A percentile compares a stretch with the other conserved stretches of the same genome.
Evolutionary conservation across 2,113 vertebrate species (phyloP).

Genomic region (Phrynosoma platyrhinos): DNA sequence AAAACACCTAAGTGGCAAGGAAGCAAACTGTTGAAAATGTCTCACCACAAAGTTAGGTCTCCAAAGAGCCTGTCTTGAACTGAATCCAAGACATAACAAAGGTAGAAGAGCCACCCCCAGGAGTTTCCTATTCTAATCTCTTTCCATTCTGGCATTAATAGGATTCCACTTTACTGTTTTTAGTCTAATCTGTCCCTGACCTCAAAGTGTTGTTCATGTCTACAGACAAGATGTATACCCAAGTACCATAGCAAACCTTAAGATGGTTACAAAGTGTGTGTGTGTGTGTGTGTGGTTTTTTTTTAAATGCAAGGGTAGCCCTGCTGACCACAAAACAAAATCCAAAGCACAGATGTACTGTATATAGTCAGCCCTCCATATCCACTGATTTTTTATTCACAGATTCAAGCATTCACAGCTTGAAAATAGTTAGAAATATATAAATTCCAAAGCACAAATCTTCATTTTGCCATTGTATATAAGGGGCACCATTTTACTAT

Average conservation of each 20-base stretch:
- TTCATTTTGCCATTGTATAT: no score
- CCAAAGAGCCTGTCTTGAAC: neutral
- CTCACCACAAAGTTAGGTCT: neutral
- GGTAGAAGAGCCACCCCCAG: neutral
- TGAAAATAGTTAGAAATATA: no score
- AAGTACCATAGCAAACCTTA: neutral
- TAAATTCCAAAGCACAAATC: no score
- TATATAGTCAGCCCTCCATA: no score
- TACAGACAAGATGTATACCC: neutral
- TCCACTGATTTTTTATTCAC: no score
- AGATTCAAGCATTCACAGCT: no score
- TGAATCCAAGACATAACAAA: slow-evolving; percentile 9
- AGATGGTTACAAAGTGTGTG: neutral
- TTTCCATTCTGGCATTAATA: slow-evolving; percentile 21
- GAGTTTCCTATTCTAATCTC: slow-evolving; percentile 19
- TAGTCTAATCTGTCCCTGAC: slow-evolving; percentile 17
- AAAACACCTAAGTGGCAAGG: neutral
- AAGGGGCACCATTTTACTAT: no score
- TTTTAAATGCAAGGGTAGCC: neutral
- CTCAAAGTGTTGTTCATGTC: neutral
- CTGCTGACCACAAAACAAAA: no score
- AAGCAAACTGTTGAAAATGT: neutral
- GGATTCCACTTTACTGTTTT: slow-evolving; percentile 8
- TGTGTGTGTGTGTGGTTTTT: neutral
- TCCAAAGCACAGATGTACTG: no score